A percentile compares a stretch with the other conserved stretches of the same genome.
These are phyloP conservation scores for Sphaerophoria taeniata DNA, from an alignment of 2,888 invertebrate genomes.

Conservation along the genomic window DNA sequence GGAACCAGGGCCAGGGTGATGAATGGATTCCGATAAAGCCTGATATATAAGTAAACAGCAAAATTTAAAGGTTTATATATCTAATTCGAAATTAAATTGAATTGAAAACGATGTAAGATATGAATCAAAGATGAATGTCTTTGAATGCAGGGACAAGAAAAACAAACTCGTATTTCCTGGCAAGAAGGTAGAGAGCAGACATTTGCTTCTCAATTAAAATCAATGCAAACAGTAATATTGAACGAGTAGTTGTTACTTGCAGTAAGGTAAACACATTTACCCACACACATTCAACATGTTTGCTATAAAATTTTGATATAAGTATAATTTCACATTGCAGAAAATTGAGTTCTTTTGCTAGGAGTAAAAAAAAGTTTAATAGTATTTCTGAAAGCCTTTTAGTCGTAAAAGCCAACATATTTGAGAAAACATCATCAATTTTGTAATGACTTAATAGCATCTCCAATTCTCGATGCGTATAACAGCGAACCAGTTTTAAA, in stretches of 20 bases:
- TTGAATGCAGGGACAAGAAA: neutral
- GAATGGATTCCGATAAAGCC: conserved; percentile 53
- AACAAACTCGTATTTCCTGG: neutral
- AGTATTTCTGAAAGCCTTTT: conserved; percentile 3
- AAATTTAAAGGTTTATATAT: conserved; percentile 29
- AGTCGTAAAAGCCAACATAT: conserved; percentile 38
- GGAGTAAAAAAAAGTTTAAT: conserved; percentile 24
- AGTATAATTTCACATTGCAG: neutral
- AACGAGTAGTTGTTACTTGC: neutral
- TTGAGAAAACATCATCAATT: conserved; percentile 22
- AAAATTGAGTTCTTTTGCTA: neutral
- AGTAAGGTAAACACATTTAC: neutral
- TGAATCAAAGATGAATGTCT: conserved; percentile 35
- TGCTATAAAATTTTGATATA: neutral
- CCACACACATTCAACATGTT: too few relatives aligned
- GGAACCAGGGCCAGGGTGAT: conserved; percentile 37
- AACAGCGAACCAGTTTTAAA: conserved; percentile 34
- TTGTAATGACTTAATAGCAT: conserved; percentile 47
- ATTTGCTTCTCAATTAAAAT: conserved; percentile 42
- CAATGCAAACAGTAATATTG: conserved; percentile 36
- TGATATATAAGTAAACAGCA: conserved; percentile 35
- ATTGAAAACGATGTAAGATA: conserved; percentile 61
- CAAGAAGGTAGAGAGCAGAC: neutral
- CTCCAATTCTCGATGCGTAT: conserved; percentile 5
- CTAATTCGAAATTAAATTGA: conserved; percentile 48